A percentile compares a stretch with the other conserved stretches of the same genome.
phyloP scores from a whole-genome alignment of 2,888 invertebrate species.

The Synergus japonicus region DNA sequence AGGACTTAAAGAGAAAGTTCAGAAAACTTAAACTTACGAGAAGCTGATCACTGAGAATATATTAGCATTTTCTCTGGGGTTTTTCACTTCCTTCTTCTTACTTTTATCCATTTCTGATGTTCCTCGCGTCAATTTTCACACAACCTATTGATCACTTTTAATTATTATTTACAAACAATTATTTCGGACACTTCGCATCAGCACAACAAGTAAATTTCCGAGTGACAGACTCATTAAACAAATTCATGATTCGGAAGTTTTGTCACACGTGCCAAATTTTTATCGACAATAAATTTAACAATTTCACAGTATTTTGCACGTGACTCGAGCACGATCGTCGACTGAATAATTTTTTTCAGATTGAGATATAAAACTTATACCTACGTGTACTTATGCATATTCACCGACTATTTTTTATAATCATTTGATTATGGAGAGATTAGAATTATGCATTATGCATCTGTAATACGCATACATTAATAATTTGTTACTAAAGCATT shows the following conservation, averaged over 20 bases:
- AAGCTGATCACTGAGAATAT: slow-evolving; percentile 83
- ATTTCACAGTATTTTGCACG: background rate
- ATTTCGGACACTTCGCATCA: background rate
- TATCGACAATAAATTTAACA: background rate
- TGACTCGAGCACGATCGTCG: background rate
- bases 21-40: slow-evolving; percentile 79
- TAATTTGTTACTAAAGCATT: background rate
- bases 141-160: background rate
- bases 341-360: background rate
- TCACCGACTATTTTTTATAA: background rate
- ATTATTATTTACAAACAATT: background rate
- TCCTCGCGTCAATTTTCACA: background rate
- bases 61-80: slow-evolving; percentile 84
- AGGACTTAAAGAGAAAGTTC: too few species aligned
- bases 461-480: background rate
- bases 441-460: background rate
- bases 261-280: background rate
- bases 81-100: slow-evolving; percentile 78
- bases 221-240: background rate
- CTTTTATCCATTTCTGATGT: slow-evolving; percentile 76
- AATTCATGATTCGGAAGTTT: background rate
- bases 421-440: background rate
- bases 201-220: background rate
- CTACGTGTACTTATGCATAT: background rate
- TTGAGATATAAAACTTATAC: background rate